A percentile compares a stretch with the other conserved stretches of the same genome.
Conservation (phyloP, 2,888 invertebrate species). For the Sarcophaga rosellei region DNA sequence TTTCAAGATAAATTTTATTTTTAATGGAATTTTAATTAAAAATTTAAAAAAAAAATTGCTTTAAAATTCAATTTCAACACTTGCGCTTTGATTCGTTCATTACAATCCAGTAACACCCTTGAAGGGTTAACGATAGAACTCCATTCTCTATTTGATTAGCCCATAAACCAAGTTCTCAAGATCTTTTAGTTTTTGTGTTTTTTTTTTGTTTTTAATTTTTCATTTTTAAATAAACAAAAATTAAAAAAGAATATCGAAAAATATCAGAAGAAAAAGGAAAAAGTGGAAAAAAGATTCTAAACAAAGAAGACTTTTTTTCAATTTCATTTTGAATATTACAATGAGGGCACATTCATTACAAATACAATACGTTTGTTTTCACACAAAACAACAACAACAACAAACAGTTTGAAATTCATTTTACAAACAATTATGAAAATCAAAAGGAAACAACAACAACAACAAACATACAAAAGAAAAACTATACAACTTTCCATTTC, state of each 20-base stretch:
- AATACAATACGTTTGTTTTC: slow-evolving; percentile 23
- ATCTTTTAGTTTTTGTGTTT: not conserved
- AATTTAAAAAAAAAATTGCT: too few species aligned
- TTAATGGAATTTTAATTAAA: too few species aligned
- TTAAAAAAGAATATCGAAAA: not conserved
- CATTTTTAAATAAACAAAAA: not conserved
- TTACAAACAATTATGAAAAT: slow-evolving; percentile 1
- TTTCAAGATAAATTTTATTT: too few species aligned
- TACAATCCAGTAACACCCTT: not conserved
- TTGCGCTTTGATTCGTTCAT: too few species aligned
- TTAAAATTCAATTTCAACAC: too few species aligned
- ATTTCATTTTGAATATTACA: slow-evolving; percentile 16
- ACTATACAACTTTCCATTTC: slow-evolving; percentile 16
- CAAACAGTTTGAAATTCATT: not conserved
- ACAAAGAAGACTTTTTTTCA: slow-evolving; percentile 17
- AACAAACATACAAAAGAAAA: not conserved
- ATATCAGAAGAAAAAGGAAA: not conserved
- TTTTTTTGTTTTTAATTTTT: not conserved
- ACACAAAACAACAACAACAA: slow-evolving; percentile 15
- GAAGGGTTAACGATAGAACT: not conserved
- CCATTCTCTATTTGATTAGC: slow-evolving; percentile 9
- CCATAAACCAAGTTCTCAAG: slow-evolving; percentile 15
- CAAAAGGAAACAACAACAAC: not conserved
- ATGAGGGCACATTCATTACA: slow-evolving; percentile 11
- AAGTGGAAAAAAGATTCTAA: slow-evolving; percentile 10